These are phyloP conservation scores for Trichosurus vulpecula DNA, from an alignment of 2,797 vertebrate genomes.

Conservation along the genomic window DNA sequence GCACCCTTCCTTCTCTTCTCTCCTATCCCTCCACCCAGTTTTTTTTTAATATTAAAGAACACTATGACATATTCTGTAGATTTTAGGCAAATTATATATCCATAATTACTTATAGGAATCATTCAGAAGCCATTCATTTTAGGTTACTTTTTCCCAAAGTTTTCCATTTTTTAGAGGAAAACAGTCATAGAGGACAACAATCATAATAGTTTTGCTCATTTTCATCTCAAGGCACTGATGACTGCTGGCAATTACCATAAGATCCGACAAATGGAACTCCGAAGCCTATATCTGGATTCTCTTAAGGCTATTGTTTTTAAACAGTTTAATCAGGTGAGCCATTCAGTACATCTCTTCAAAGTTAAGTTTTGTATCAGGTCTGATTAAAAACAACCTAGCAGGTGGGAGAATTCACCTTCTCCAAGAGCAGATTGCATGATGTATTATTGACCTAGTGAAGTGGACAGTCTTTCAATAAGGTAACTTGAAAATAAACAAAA, in stretches of 20 bases:
- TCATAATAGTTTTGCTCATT: slow-evolving; percentile 68
- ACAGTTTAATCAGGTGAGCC: slow-evolving; percentile 90
- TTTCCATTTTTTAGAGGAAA: slow-evolving; percentile 19
- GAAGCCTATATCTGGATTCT: slow-evolving; percentile 89
- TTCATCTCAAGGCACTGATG: slow-evolving; percentile 89
- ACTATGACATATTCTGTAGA: not conserved
- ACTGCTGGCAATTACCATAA: slow-evolving; percentile 86
- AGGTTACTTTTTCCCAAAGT: slow-evolving; percentile 22
- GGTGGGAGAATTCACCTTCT: slow-evolving; percentile 53
- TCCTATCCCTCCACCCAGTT: not conserved
- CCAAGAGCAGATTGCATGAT: slow-evolving; percentile 57
- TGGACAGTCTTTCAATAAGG: slow-evolving; percentile 61
- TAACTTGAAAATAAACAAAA: slow-evolving; percentile 57
- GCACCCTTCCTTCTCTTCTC: not conserved
- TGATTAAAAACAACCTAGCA: slow-evolving; percentile 64
- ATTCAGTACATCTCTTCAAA: slow-evolving; percentile 42
- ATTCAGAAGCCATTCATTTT: not conserved
- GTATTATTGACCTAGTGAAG: slow-evolving; percentile 59
- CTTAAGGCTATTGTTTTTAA: slow-evolving; percentile 92
- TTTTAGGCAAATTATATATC: not conserved
- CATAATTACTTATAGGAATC: not conserved
- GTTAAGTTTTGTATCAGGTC: slow-evolving; percentile 65
- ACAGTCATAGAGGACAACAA: not conserved
- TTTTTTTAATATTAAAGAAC: not conserved
- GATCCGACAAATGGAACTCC: slow-evolving; percentile 91